Conservation (phyloP, 1,140 invertebrate species). For the Pogonomyrmex barbatus region DNA sequence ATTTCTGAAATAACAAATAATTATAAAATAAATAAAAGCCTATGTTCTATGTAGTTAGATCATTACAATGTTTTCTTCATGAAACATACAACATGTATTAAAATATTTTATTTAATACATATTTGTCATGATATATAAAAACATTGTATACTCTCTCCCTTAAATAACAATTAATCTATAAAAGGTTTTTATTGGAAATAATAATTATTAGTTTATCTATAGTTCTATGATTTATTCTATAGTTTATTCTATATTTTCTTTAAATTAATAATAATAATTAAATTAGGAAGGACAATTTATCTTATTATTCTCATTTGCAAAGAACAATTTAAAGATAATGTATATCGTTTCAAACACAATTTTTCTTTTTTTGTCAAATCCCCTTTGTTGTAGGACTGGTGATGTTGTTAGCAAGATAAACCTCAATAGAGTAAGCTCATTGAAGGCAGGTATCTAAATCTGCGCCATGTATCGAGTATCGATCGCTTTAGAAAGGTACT, state of each 20-base stretch:
- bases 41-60: background rate
- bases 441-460: constrained; percentile 29
- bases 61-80: background rate
- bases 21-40: background rate
- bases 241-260: background rate
- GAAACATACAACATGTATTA: background rate
- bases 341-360: background rate
- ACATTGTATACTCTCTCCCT: background rate
- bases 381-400: background rate
- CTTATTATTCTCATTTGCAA: background rate
- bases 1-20: background rate
- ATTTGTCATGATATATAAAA: background rate
- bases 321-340: background rate
- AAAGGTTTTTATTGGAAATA: background rate
- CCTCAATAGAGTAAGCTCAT: constrained; percentile 2
- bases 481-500: constrained; percentile 24
- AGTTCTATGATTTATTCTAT: background rate
- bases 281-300: background rate
- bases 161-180: background rate
- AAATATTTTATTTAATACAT: background rate
- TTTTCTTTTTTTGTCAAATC: background rate
- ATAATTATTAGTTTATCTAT: background rate
- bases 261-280: background rate
- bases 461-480: constrained; percentile 44
- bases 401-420: constrained; percentile 31